phyloP scores from a whole-genome alignment of 2,888 invertebrate species.

The Eustalomyia histrio region DNA sequence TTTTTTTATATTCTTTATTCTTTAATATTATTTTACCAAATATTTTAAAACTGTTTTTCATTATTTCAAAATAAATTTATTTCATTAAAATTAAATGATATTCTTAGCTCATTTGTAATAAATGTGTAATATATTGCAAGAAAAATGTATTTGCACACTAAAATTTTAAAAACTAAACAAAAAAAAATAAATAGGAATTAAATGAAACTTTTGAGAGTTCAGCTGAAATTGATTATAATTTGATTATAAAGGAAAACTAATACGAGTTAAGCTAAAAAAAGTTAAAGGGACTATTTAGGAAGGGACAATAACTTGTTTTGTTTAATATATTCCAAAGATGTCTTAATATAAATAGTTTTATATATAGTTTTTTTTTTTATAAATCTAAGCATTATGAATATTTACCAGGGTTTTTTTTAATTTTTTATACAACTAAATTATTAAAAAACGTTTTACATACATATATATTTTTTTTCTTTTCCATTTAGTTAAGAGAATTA shows the following conservation, averaged over 20 bases:
- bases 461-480: constrained; percentile 54
- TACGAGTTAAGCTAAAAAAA: constrained; percentile 22
- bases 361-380: constrained; percentile 65
- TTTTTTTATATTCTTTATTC: constrained; percentile 3
- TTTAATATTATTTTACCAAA: constrained; percentile 37
- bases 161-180: constrained; percentile 8
- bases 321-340: constrained; percentile 50
- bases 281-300: constrained; percentile 26
- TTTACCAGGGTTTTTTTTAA: constrained; percentile 61
- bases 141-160: constrained; percentile 1
- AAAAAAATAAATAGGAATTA: not conserved
- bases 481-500: constrained; percentile 37
- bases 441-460: constrained; percentile 68
- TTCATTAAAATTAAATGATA: constrained; percentile 1
- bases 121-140: constrained; percentile 42
- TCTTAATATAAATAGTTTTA: constrained; percentile 63
- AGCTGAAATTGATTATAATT: constrained; percentile 34
- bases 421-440: constrained; percentile 64
- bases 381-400: constrained; percentile 64
- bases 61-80: not conserved
- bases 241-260: constrained; percentile 41
- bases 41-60: constrained; percentile 19
- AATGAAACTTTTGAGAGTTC: constrained; percentile 41
- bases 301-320: constrained; percentile 35
- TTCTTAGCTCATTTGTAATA: constrained; percentile 12